Conservation (phyloP, 1,140 invertebrate species). For the Drosophila nikananu region DNA sequence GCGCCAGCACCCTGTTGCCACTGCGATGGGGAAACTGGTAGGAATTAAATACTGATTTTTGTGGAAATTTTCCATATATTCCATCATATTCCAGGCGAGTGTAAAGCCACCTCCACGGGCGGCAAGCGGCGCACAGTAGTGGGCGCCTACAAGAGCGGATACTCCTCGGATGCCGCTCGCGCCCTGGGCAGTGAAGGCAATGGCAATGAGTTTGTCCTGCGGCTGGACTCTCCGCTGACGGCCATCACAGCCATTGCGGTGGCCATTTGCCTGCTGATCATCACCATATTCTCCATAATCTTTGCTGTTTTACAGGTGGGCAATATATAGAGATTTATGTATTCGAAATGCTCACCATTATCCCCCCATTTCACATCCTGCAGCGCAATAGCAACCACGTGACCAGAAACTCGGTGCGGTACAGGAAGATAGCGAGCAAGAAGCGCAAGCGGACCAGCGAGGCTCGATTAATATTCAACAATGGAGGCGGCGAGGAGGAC, state of each 20-base stretch:
- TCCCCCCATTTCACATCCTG: neutral
- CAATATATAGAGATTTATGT: neutral
- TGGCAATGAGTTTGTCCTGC: slow-evolving; percentile 78
- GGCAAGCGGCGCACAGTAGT: slow-evolving; percentile 91
- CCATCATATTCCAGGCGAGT: slow-evolving; percentile 86
- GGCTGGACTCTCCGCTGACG: slow-evolving; percentile 85
- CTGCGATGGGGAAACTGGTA: slow-evolving; percentile 87
- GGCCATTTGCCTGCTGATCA: slow-evolving; percentile 88
- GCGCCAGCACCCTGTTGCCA: slow-evolving; percentile 49
- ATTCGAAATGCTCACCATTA: neutral
- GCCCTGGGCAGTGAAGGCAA: slow-evolving; percentile 80
- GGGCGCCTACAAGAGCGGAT: slow-evolving; percentile 59
- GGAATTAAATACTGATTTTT: neutral
- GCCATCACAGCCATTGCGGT: slow-evolving; percentile 89
- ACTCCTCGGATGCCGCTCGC: slow-evolving; percentile 24
- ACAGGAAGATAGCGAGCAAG: slow-evolving; percentile 57
- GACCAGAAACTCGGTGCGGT: slow-evolving; percentile 67
- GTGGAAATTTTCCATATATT: neutral
- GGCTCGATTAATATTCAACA: slow-evolving; percentile 73
- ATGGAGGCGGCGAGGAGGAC: neutral
- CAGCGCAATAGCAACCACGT: slow-evolving; percentile 72
- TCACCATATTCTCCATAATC: slow-evolving; percentile 89
- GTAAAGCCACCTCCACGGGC: slow-evolving; percentile 90
- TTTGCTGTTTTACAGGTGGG: slow-evolving; percentile 90
- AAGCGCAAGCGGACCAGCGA: slow-evolving; percentile 46